Evolutionary conservation across 2,888 invertebrate species (phyloP).

Genomic region (Microplitis manilae): DNA sequence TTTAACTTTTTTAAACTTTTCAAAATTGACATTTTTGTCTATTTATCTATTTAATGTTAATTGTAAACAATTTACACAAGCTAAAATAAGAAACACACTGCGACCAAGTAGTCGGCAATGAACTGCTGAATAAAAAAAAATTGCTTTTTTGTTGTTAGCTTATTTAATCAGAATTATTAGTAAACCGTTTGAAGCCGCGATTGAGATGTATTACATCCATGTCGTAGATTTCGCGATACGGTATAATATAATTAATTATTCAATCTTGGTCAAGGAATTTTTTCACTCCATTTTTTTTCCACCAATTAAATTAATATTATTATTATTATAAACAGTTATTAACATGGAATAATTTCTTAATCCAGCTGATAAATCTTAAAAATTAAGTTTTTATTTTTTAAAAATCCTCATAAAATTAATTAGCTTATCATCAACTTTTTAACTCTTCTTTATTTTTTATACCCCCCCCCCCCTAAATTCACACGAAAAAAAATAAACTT

Average conservation of each 20-base stretch:
- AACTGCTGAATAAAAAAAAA: conserved; percentile 33
- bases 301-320: background rate
- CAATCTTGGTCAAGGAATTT: background rate
- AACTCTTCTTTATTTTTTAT: no score
- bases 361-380: no score
- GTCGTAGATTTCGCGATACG: conserved; percentile 3
- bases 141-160: conserved; percentile 39
- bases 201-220: conserved; percentile 20
- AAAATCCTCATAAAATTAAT: no score
- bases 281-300: background rate
- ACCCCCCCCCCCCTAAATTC: no score
- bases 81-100: conserved; percentile 17
- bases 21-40: conserved; percentile 4
- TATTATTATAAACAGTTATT: background rate
- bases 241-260: background rate
- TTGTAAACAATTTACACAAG: background rate
- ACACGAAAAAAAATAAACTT: no score
- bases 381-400: background rate
- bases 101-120: conserved; percentile 15
- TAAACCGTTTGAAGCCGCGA: conserved; percentile 44
- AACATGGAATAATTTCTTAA: background rate
- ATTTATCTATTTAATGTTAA: background rate
- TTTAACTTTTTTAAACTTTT: background rate
- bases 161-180: conserved; percentile 52
- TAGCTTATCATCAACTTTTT: no score